Percentiles rank a stretch among this genome's conserved stretches.
phyloP scores from a whole-genome alignment of 2,797 vertebrate genomes.

The Phoebastria nigripes region DNA sequence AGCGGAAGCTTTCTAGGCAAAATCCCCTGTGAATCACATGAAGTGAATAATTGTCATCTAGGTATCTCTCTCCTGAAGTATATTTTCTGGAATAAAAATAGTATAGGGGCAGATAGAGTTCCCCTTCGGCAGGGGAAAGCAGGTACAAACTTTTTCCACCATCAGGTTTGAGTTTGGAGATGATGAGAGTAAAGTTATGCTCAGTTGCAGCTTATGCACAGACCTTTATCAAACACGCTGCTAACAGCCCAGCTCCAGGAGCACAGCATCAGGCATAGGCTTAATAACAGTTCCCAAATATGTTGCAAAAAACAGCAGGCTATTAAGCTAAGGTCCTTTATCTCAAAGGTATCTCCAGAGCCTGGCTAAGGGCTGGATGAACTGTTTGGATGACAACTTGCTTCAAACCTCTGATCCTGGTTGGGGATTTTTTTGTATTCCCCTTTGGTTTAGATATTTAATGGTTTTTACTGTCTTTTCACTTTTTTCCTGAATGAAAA shows the following conservation, averaged over 20 bases:
- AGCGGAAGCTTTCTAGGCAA: not conserved
- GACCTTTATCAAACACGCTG: fast-evolving
- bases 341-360: not conserved
- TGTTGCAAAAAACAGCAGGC: not conserved
- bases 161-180: not conserved
- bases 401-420: not conserved
- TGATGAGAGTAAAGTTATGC: not conserved
- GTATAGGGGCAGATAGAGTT: not conserved
- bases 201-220: not conserved
- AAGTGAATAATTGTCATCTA: not conserved
- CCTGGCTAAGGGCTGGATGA: not conserved
- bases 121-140: not conserved
- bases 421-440: not conserved
- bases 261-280: not conserved
- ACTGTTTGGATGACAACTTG: fast-evolving
- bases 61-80: not conserved
- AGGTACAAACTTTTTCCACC: not conserved
- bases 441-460: not conserved
- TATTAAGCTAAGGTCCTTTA: not conserved
- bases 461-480: not conserved
- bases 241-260: not conserved
- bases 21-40: too few species aligned
- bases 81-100: not conserved
- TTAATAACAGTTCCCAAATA: not conserved
- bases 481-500: not conserved